Percentiles rank a stretch among this genome's conserved stretches.
These are phyloP conservation scores for Agelas oroides DNA, from an alignment of 37 sponge, comb jelly and placozoan species.

Conservation along the genomic window DNA sequence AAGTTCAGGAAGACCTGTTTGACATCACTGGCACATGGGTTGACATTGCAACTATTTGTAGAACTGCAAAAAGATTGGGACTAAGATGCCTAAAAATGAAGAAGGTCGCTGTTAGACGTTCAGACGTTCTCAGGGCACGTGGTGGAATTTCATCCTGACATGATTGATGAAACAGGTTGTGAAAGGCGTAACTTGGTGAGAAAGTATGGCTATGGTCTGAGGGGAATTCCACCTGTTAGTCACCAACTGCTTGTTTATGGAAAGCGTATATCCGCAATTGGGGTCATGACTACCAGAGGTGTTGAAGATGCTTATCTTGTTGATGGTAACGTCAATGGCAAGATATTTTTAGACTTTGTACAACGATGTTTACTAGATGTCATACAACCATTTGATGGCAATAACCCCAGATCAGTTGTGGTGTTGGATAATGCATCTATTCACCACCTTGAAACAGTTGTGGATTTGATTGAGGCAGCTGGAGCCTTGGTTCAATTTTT, in stretches of 20 bases:
- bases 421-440: conserved; percentile 25
- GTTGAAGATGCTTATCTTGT: conserved; percentile 25
- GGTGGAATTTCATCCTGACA: conserved; percentile 8
- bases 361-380: not conserved
- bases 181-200: not conserved
- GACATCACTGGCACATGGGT: not conserved
- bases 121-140: not conserved
- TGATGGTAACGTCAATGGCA: conserved; percentile 21
- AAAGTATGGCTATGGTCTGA: conserved; percentile 12
- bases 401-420: conserved; percentile 12
- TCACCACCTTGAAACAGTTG: conserved; percentile 3
- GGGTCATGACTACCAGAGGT: conserved; percentile 19
- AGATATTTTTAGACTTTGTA: conserved; percentile 9
- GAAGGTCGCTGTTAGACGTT: not conserved
- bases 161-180: conserved; percentile 39
- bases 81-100: not conserved
- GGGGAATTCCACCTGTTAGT: conserved; percentile 3
- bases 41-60: not conserved
- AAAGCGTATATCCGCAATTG: conserved; percentile 22
- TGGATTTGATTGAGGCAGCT: not conserved
- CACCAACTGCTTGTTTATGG: not conserved
- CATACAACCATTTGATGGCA: conserved; percentile 11
- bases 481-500: conserved; percentile 5
- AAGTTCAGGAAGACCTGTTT: not conserved
- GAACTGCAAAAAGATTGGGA: not conserved